Base-by-base conservation (phyloP, 2,113 vertebrate genomes). In the Nothoprocta perdicaria region DNA sequence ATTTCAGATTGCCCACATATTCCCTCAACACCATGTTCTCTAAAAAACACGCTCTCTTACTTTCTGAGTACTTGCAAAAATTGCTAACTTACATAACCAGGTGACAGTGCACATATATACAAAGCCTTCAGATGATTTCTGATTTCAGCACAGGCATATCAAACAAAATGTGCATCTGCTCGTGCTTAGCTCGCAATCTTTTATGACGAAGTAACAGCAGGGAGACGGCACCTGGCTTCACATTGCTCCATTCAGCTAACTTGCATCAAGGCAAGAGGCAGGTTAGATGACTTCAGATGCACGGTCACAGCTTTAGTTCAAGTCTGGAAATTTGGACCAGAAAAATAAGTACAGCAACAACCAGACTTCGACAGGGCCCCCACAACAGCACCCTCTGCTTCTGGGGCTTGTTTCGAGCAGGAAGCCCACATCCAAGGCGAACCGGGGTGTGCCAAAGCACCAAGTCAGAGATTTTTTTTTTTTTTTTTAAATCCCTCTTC, bases 31-130 rank as follows among this genome's bases (percentile, higher is more conserved):
- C 85, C 60, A 26, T 12, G 41, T 69, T 95, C 79, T 91, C 90
- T 74, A 96, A 66, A 38, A 95, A 84, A 74, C 74, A 92, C 89
- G 73, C 79, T 55, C 69, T 90, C 53, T 57, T 90, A 73, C 86
- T 91, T 92, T 65, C 78, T 55, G 73, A 43, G 9, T 94, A 66
- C 77, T 65, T 55, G 40, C 4, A 66, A n/a, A 90, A 85, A 80
- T 38, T 73, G 61, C 69, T 41, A 6, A 40, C 60, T 84, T 92
- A 43, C 66, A 2, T 63, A 96, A 90, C 17, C 43, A 26, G 79
- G 91, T 83, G 86, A 57, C 58, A 19, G 55, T 1, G 33, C 73
- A 43, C 27, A 52, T 55, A 6, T 4, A n/a, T 1, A 5, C 1
- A 12, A 43, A 76, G 33, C 12, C n/a, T 43, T 41, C 31, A 38